A percentile compares a stretch with the other conserved stretches of the same genome.
Conservation (phyloP, 2,797 vertebrate species). For the Esox masquinongy region DNA sequence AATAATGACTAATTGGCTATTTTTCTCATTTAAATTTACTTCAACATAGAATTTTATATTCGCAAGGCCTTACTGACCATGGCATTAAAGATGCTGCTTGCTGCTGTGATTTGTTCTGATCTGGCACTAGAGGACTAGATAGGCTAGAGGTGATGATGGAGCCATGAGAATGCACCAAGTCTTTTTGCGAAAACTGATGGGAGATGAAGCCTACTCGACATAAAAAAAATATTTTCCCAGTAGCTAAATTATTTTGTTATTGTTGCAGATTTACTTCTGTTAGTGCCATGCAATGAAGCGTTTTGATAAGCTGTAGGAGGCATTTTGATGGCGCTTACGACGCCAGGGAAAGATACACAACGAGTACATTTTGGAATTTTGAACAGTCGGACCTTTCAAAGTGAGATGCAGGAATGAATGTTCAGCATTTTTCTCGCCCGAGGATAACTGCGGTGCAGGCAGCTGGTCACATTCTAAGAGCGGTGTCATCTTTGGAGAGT, state of each 20-base stretch:
- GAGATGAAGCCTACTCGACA: conserved; percentile 45
- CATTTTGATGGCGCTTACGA: conserved; percentile 33
- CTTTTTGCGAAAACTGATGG: conserved; percentile 30
- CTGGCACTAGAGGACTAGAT: conserved; percentile 26
- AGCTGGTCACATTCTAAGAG: conserved; percentile 26
- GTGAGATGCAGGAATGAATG: conserved; percentile 23
- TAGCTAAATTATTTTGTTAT: conserved; percentile 17
- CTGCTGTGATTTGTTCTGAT: conserved; percentile 16
- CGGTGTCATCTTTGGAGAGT: conserved; percentile 32
- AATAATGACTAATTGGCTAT: conserved; percentile 4
- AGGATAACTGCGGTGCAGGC: conserved; percentile 33
- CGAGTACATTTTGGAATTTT: conserved; percentile 45
- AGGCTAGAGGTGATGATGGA: conserved; percentile 35
- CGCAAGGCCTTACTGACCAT: not conserved
- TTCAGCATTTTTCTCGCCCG: conserved; percentile 36
- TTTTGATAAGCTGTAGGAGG: conserved; percentile 18
- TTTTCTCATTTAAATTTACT: conserved; percentile 9
- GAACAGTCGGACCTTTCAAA: conserved; percentile 16
- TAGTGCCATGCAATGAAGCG: conserved; percentile 21
- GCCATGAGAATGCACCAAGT: conserved; percentile 43
- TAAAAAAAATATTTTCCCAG: conserved; percentile 37
- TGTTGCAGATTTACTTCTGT: not conserved
- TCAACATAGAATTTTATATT: conserved; percentile 4
- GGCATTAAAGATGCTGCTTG: conserved; percentile 10
- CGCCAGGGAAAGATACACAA: conserved; percentile 49